Conservation (phyloP, 64 coral and sea anemone species). For the Pocillopora damicornis region DNA sequence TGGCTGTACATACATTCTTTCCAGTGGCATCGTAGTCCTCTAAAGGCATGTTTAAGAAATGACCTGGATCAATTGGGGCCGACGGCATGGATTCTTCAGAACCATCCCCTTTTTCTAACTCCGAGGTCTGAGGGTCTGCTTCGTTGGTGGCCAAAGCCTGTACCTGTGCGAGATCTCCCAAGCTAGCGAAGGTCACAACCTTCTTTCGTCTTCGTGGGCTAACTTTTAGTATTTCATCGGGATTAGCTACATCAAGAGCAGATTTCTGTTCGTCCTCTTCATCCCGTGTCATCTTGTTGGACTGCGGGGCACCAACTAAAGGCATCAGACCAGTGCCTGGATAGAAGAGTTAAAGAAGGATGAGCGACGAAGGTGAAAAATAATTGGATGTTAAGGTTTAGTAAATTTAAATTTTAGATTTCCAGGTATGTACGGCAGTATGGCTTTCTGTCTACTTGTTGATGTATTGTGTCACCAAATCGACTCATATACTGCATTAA, state of each 20-base stretch:
- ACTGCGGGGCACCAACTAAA: neutral
- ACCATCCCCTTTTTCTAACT: neutral
- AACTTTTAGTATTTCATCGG: neutral
- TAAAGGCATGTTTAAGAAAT: conserved; percentile 36
- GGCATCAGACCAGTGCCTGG: neutral
- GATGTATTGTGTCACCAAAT: too few relatives aligned
- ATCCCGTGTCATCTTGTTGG: neutral
- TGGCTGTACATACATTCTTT: conserved; percentile 22
- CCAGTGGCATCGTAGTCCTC: conserved; percentile 42
- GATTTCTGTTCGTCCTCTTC: neutral
- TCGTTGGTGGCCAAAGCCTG: conserved; percentile 8
- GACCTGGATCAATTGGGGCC: neutral
- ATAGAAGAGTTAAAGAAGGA: neutral
- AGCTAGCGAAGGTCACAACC: conserved; percentile 25
- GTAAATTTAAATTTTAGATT: too few relatives aligned
- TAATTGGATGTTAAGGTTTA: too few relatives aligned
- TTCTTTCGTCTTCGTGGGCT: conserved; percentile 1
- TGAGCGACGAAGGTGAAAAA: neutral
- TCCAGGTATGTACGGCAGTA: too few relatives aligned
- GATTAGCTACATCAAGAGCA: neutral
- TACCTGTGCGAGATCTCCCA: conserved; percentile 12
- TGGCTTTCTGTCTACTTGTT: too few relatives aligned
- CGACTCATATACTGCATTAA: too few relatives aligned
- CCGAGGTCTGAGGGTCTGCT: neutral
- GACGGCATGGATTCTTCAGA: neutral